phyloP scores from a whole-genome alignment of 2,888 invertebrate species.

The Nymphalis polychloros region DNA sequence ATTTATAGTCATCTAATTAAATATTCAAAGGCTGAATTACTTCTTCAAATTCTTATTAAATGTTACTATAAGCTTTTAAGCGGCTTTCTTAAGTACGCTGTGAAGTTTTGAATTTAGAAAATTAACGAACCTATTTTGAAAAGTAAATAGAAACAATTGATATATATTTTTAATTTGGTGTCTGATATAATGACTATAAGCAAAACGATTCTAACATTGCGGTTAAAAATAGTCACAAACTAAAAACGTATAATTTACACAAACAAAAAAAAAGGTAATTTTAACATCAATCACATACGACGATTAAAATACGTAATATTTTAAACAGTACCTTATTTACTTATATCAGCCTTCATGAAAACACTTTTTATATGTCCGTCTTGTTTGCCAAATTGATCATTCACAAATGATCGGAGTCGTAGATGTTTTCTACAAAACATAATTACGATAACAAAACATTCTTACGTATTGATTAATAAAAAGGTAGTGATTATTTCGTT shows the following conservation, averaged over 20 bases:
- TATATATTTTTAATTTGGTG: not conserved
- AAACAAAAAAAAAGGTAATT: constrained; percentile 21
- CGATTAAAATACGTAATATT: not conserved
- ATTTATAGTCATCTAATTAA: too few species aligned
- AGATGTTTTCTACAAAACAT: constrained; percentile 21
- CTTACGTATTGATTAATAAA: constrained; percentile 17
- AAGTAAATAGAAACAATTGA: too few species aligned
- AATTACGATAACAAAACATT: constrained; percentile 15
- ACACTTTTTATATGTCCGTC: constrained; percentile 15
- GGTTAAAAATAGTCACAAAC: not conserved
- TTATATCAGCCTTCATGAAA: constrained; percentile 16
- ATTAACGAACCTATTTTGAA: too few species aligned
- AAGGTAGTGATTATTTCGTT: constrained; percentile 20
- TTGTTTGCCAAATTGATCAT: constrained; percentile 22
- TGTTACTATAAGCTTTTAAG: too few species aligned
- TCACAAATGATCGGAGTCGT: constrained; percentile 24
- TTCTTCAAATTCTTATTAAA: too few species aligned
- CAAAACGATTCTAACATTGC: constrained; percentile 2
- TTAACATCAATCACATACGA: not conserved
- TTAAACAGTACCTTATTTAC: constrained; percentile 21
- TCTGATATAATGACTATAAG: not conserved
- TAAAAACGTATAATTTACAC: constrained; percentile 21
- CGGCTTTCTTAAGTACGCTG: too few species aligned
- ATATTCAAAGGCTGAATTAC: too few species aligned
- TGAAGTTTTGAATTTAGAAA: too few species aligned